Percentiles rank a stretch among this genome's conserved stretches.
phyloP scores from a whole-genome alignment of 1,140 invertebrate genomes.

The Sarcophaga peregrina region DNA sequence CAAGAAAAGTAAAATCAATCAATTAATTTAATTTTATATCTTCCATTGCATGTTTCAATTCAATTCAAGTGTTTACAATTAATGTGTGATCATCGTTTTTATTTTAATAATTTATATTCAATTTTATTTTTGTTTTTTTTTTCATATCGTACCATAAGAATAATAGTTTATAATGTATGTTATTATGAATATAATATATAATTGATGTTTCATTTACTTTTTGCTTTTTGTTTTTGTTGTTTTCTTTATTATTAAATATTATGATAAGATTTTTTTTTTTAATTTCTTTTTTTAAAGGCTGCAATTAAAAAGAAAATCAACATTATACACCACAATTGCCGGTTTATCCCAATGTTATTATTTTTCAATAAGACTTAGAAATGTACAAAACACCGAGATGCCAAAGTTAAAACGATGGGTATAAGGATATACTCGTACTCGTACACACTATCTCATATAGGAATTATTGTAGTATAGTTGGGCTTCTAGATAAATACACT shows the following conservation, averaged over 20 bases:
- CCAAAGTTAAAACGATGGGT: not conserved
- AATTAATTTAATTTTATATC: too few relatives aligned
- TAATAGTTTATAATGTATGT: not conserved
- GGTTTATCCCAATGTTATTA: not conserved
- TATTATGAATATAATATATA: constrained; percentile 11
- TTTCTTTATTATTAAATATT: constrained; percentile 1
- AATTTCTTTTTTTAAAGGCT: not conserved
- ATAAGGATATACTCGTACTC: not conserved
- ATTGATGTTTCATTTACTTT: too few relatives aligned
- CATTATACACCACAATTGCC: not conserved
- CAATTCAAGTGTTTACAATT: too few relatives aligned
- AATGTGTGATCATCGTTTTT: not conserved
- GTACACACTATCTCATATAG: not conserved
- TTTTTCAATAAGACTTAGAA: not conserved
- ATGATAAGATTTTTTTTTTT: not conserved
- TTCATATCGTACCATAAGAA: constrained; percentile 21
- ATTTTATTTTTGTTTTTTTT: not conserved
- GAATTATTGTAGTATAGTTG: too few relatives aligned
- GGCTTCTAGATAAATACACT: too few relatives aligned
- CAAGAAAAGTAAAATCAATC: too few relatives aligned
- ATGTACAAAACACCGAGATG: not conserved
- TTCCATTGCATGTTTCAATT: too few relatives aligned
- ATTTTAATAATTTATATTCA: not conserved
- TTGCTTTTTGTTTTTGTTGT: not conserved
- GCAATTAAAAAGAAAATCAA: not conserved